Conservation (phyloP, 1,140 invertebrate species). For the Drosophila kurseongensis region DNA sequence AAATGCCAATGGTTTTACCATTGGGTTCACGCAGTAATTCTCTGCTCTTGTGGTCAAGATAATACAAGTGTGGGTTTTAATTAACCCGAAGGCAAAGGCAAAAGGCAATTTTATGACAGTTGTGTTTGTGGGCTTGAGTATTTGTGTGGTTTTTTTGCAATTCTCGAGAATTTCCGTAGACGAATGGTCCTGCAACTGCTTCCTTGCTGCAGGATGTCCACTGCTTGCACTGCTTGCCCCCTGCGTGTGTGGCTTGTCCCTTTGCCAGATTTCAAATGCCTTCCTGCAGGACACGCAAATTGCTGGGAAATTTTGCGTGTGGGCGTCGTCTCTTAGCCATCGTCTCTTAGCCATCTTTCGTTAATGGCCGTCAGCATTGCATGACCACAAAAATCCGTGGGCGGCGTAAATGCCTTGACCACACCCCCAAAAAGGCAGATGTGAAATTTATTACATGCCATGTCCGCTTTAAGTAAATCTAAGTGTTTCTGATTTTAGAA, state of each 20-base stretch:
- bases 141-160: background rate
- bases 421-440: conserved; percentile 23
- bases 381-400: conserved; percentile 26
- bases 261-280: conserved; percentile 2
- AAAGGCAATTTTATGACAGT: conserved; percentile 16
- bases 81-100: conserved; percentile 2
- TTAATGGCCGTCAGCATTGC: conserved; percentile 26
- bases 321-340: conserved; percentile 9
- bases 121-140: background rate
- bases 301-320: background rate
- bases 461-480: conserved; percentile 19
- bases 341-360: conserved; percentile 3
- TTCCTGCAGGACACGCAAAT: conserved; percentile 11
- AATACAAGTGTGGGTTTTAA: conserved; percentile 26
- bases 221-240: conserved; percentile 1
- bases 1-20: background rate
- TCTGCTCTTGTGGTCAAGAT: conserved; percentile 16
- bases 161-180: background rate
- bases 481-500: conserved; percentile 9
- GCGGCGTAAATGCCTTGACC: background rate
- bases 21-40: conserved; percentile 17
- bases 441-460: conserved; percentile 35
- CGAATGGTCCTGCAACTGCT: conserved; percentile 6
- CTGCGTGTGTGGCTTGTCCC: conserved; percentile 14
- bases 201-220: conserved; percentile 20